phyloP scores from a whole-genome alignment of 2,888 invertebrate genomes.

The Alsophila aescularia region DNA sequence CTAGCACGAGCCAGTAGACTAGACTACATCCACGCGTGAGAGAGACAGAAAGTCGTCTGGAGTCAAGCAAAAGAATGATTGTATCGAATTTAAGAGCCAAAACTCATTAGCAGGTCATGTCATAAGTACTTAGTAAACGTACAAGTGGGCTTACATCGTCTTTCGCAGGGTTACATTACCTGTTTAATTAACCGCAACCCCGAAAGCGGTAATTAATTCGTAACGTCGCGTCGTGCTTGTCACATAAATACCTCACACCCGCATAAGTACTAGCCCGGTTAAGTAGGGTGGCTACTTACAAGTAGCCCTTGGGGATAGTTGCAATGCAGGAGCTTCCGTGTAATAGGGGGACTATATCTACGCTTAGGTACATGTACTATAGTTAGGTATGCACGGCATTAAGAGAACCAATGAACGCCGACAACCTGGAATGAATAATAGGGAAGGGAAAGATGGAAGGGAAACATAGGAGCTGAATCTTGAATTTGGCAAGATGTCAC shows the following conservation, averaged over 20 bases:
- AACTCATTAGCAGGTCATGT: background rate
- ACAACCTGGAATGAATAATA: no score
- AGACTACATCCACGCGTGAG: no score
- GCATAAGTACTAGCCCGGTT: slow-evolving; percentile 20
- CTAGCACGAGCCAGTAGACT: no score
- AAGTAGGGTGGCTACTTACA: slow-evolving; percentile 24
- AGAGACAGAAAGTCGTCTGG: no score
- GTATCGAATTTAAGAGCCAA: no score
- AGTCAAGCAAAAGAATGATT: no score
- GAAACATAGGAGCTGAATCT: no score
- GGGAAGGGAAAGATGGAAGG: no score
- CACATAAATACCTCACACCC: slow-evolving; percentile 78
- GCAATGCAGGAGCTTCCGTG: slow-evolving; percentile 2
- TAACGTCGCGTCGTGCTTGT: slow-evolving; percentile 68
- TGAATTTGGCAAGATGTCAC: no score
- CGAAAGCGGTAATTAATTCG: slow-evolving; percentile 71
- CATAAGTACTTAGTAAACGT: background rate
- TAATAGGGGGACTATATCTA: slow-evolving; percentile 1
- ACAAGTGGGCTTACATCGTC: background rate
- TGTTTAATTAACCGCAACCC: slow-evolving; percentile 68
- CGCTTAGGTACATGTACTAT: no score
- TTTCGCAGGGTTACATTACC: slow-evolving; percentile 51
- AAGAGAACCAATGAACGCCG: no score
- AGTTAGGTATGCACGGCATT: background rate
- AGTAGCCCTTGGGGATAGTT: slow-evolving; percentile 7